phyloP scores from a whole-genome alignment of 2,888 invertebrate species.

The Polia nebulosa region DNA sequence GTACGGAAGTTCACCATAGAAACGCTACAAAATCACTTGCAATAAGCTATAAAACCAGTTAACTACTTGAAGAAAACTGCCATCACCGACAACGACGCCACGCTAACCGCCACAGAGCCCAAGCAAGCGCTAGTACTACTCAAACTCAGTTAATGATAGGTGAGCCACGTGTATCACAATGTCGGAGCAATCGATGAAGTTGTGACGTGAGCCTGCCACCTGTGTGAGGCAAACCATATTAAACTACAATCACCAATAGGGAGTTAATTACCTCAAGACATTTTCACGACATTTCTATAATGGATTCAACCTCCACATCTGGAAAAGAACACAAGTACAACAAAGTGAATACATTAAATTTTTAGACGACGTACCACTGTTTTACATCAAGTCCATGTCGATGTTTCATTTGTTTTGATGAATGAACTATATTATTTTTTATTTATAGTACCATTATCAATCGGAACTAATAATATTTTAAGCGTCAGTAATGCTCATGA shows the following conservation, averaged over 20 bases:
- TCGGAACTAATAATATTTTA: slow-evolving; percentile 21
- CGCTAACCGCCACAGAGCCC: slow-evolving; percentile 81
- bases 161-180: slow-evolving; percentile 68
- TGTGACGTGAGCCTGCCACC: slow-evolving; percentile 74
- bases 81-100: slow-evolving; percentile 81
- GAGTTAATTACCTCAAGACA: slow-evolving; percentile 91
- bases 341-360: slow-evolving; percentile 88
- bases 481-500: slow-evolving; percentile 30
- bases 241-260: slow-evolving; percentile 90
- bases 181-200: slow-evolving; percentile 51
- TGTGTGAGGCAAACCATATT: slow-evolving; percentile 83
- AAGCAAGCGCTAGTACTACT: slow-evolving; percentile 87
- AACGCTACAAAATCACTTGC: slow-evolving; percentile 64
- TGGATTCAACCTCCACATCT: slow-evolving; percentile 91
- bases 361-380: slow-evolving; percentile 85
- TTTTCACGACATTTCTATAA: slow-evolving; percentile 90
- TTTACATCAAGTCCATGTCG: slow-evolving; percentile 90
- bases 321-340: slow-evolving; percentile 91
- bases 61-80: slow-evolving; percentile 64
- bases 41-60: slow-evolving; percentile 64
- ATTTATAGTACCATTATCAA: slow-evolving; percentile 60
- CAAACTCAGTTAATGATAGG: slow-evolving; percentile 80
- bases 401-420: slow-evolving; percentile 61
- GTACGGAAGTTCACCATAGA: slow-evolving; percentile 54
- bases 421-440: slow-evolving; percentile 54